Percentiles rank a stretch among this genome's conserved stretches.
Evolutionary conservation across 2,113 vertebrate genomes (phyloP).

Genomic region (Meles meles): DNA sequence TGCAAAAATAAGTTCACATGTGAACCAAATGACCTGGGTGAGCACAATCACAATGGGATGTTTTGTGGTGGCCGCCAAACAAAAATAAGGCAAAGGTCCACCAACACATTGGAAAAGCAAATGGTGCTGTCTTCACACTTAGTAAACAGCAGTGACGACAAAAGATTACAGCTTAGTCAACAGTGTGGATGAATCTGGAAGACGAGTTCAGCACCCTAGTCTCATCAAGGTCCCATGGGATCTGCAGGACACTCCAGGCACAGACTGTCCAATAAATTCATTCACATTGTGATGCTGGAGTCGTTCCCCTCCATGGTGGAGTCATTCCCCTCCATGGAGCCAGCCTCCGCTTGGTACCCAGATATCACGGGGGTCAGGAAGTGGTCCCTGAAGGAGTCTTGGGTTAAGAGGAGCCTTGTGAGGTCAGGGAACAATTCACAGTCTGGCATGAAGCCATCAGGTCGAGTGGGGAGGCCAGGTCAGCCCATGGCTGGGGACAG

Average conservation of each 20-base stretch:
- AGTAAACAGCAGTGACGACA: neutral
- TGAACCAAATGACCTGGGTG: neutral
- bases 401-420: neutral
- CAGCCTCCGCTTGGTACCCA: neutral
- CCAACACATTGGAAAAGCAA: neutral
- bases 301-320: neutral
- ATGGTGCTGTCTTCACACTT: neutral
- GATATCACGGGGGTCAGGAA: neutral
- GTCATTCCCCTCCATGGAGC: neutral
- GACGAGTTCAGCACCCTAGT: neutral
- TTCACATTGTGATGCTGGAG: neutral
- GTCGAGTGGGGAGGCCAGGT: neutral
- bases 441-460: neutral
- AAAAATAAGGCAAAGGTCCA: neutral
- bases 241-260: neutral
- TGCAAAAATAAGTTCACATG: neutral
- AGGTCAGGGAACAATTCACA: neutral
- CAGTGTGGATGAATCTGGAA: accelerated
- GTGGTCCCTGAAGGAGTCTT: neutral
- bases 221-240: accelerated
- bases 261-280: neutral
- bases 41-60: neutral
- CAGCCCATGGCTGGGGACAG: neutral
- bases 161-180: neutral
- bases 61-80: neutral